Percentiles rank a stretch among this genome's conserved stretches.
Evolutionary conservation across 1,140 invertebrate species (phyloP).

Genomic region (Melipona quadrifasciata): DNA sequence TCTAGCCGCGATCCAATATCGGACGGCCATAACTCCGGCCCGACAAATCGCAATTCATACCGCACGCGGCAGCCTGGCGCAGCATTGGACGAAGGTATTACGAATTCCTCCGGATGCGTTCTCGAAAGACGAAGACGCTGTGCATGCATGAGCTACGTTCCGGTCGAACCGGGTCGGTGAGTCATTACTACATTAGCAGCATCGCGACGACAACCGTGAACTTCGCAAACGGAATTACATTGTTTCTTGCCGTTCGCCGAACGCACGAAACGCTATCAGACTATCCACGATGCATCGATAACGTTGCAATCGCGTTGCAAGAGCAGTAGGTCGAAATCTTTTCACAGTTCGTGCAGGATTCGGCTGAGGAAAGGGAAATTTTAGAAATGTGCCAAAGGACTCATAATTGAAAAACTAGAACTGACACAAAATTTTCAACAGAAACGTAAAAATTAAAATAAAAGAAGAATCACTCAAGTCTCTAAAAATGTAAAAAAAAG

Average conservation of each 20-base stretch:
- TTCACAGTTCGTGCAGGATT: background rate
- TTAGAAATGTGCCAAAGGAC: too few species aligned
- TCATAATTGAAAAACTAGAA: too few species aligned
- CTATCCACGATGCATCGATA: background rate
- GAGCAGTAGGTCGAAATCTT: background rate
- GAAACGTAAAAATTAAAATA: too few species aligned
- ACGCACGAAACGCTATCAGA: too few species aligned
- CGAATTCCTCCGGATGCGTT: conserved; percentile 39
- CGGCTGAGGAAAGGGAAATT: too few species aligned
- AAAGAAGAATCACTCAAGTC: too few species aligned
- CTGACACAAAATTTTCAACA: too few species aligned
- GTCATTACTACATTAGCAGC: conserved; percentile 54
- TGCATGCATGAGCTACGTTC: conserved; percentile 45
- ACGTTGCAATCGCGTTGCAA: conserved; percentile 27
- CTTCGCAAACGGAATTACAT: background rate
- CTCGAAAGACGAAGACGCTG: conserved; percentile 36
- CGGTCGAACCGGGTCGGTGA: conserved; percentile 36
- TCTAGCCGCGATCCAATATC: conserved; percentile 47
- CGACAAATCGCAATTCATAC: conserved; percentile 25
- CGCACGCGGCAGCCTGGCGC: background rate
- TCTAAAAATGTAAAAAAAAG: too few species aligned
- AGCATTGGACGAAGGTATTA: conserved; percentile 37
- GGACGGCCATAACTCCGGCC: conserved; percentile 33
- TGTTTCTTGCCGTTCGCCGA: background rate
- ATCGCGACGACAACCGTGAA: conserved; percentile 38